phyloP scores from a whole-genome alignment of 2,888 invertebrate species.

The Yponomeuta cagnagella region DNA sequence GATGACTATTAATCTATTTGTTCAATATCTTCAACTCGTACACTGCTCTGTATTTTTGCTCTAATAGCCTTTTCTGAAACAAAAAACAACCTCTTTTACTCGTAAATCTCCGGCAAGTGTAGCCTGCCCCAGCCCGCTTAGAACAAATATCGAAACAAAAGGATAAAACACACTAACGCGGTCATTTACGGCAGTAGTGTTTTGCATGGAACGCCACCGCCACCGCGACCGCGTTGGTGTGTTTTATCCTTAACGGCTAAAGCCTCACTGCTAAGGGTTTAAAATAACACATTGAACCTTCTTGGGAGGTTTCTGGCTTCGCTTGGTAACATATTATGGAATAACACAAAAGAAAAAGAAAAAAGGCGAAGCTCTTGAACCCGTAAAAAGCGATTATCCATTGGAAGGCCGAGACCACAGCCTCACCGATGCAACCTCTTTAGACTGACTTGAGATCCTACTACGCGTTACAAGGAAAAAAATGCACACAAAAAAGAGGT shows the following conservation, averaged over 20 bases:
- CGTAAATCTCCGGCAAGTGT: constrained; percentile 17
- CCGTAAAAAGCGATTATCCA: constrained; percentile 15
- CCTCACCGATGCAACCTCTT: constrained; percentile 11
- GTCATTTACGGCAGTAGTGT: no score
- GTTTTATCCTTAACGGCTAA: no score
- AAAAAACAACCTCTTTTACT: neutral
- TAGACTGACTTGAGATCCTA: no score
- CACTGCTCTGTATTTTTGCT: neutral
- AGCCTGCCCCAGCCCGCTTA: constrained; percentile 14
- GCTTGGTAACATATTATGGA: no score
- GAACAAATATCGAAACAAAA: constrained; percentile 1
- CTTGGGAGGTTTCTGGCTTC: no score
- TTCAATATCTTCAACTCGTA: neutral
- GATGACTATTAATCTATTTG: neutral
- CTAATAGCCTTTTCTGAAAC: neutral
- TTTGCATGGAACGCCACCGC: no score
- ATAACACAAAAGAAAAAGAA: neutral
- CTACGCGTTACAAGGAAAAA: no score
- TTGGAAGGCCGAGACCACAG: constrained; percentile 21
- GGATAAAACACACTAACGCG: no score
- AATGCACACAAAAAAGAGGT: no score
- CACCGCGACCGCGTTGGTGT: no score
- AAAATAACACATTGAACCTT: no score
- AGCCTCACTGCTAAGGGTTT: no score
- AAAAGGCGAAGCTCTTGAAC: constrained; percentile 7